Base-by-base conservation (phyloP, 2,888 invertebrate genomes). In the Baronia brevicornis region DNA sequence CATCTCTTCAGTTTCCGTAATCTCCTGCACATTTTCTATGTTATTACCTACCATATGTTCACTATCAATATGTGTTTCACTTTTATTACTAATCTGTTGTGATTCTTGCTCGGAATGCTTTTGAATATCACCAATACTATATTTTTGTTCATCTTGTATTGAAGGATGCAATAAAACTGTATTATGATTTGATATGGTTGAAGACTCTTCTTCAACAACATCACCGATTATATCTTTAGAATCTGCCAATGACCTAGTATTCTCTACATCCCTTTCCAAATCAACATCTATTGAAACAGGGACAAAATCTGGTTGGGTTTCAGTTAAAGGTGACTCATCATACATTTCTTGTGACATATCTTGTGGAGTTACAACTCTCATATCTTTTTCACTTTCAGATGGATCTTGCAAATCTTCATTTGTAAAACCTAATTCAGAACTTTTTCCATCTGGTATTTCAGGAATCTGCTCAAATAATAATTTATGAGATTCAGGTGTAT, bases 401-500 rank as follows among this genome's bases (percentile, higher is more conserved):
- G 65, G 66, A 33, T 77, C 78, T 35, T 61, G 56, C 25, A 57
- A 40, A 36, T 80, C 82, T 39, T 82, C 82, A 54, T 69, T 70
- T 11, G 56, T 54, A 46, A 82, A 82, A 18, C 80, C 80, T 55
- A 80, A 46, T 50, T 82, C 80, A 8, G 80, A 82, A 52, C 77
- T 80, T 48, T 84, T 84, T 5, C 82, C 84, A 49, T 82, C 80
- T 18, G 84, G 84, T 44, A 82, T 82, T 66, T 84, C 84, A 10
- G 84, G 84, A 46, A 84, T 84, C 58, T 84, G 82, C 58, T 84
- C 84, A 51, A 82, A 84, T 5, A 84, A 50, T 28, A 84, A 56
- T 46, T 84, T 84, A 45, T 84, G 82, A 65, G 84, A 84, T 68
- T 84, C 84, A 10, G 84, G 84, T 12, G 84, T 82, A 37, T 84